Base-by-base conservation (phyloP, 1,140 invertebrate species). In the Oscheius sp. region DNA sequence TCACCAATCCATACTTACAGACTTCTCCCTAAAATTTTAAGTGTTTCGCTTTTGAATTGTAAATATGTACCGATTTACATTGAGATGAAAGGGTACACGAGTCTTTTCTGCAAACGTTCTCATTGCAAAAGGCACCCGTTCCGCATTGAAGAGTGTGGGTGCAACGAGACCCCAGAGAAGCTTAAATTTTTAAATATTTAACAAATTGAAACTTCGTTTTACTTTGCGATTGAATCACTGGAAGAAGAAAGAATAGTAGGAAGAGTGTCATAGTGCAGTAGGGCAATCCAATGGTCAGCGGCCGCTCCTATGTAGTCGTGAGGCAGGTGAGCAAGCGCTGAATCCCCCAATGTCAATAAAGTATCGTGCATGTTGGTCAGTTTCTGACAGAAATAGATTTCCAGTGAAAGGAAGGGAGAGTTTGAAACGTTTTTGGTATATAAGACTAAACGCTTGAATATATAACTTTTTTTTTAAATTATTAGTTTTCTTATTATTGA, bases 1-100 rank as follows among this genome's bases (percentile, higher is more conserved):
- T 70, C 10, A 75, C 73, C 34, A 73, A 65, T 23, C 73, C 73
- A 49, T 42, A 61, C 23, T 62, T 36, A 29, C 73, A 75, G n/a
- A 55, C 45, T 68, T 75, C 73, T 2, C 73, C 73, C 73, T 74
- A 23, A n/a, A 73, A 74, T 7, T 2, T 63, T 49, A 4, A 0
- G n/a, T 2, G 28, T 18, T 62, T 62, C 18, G 59, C 0, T n/a
- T 29, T 36, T 2, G 10, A 31, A 7, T 20, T 10, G 13, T 49
- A 35, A 18, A 38, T 36, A 64, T 45, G 18, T 59, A 68, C 67
- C 35, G 38, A 26, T 1, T 68, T 32, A 68, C 67, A 68, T 31
- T 68, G 67, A 7, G 55, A 36, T 28, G 52, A 32, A 59, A 58
- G 58, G 1, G 67, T 58, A 23, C 67, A 68, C 2, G 36, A 18